Evolutionary conservation across 1,140 invertebrate genomes (phyloP), one percentile per base, ranked within the genome.

Genomic region (Trissolcus basalis): DNA sequence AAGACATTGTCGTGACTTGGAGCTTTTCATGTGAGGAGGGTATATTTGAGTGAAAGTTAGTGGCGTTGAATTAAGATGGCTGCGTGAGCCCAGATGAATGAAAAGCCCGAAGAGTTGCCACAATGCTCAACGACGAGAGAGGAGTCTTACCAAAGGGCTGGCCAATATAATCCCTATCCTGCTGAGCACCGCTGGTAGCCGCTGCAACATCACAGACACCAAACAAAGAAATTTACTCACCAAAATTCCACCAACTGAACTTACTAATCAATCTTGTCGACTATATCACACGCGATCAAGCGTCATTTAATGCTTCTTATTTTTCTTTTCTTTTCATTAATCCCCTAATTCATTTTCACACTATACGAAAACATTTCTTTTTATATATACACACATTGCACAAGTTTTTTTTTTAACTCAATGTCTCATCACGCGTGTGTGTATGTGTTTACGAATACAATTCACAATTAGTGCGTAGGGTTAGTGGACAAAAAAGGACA

Each of bases 141-240:
- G 88, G 90, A 89, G 91, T 93, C 94, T 95, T 95, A 95, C 94
- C 94, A 95, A 92, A 90, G 94, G 94, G 92, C 94, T 95, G 91
- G 94, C 94, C 93, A 95, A 93, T 91, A 95, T 94, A 91, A 95
- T 94, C 92, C 94, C 94, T 93, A 95, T 95, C 92, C 94, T 93
- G 93, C 93, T 95, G 91, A 95, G 93, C 90, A 95, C 94, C 91
- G 94, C 94, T 91, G 94, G 94, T 90, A 95, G 93, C 90, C 94
- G 94, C 94, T 95, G 94, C 88, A 94, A 95, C 90, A 91, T 89
- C 86, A 88, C 85, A 88, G 85, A 88, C 85, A 88, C 87, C 86
- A 88, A 88, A 88, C 87, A 87, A 87, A 88, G 82, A 87, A 82
- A 84, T 86, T 85, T 86, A 85, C 83, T 89, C 87, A 87, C 87